These are phyloP conservation scores for Lepidocyrtoides sp. DNA, from an alignment of 2,888 invertebrate genomes.

Conservation along the genomic window DNA sequence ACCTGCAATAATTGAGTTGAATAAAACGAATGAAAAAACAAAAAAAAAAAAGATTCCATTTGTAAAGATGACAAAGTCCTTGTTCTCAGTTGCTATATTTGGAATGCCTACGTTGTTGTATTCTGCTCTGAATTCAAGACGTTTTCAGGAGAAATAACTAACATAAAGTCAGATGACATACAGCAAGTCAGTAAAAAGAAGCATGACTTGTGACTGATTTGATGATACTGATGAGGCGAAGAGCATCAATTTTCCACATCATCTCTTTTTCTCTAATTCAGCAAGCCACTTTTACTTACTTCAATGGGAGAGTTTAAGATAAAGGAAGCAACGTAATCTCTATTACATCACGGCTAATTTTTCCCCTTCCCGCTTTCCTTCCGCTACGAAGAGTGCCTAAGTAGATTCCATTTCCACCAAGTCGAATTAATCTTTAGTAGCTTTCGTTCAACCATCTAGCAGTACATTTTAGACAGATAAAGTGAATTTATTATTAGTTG, in stretches of 20 bases:
- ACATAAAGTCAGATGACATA: no score
- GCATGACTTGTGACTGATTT: conserved; percentile 7
- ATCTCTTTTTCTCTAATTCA: conserved; percentile 11
- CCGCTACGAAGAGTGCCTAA: conserved; percentile 5
- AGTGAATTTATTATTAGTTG: neutral
- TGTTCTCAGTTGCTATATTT: no score
- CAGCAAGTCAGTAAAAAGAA: no score
- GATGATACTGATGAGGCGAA: neutral
- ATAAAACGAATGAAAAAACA: no score
- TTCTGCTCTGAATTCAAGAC: no score
- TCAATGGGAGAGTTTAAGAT: neutral
- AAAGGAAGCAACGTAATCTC: conserved; percentile 32
- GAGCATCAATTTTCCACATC: conserved; percentile 32
- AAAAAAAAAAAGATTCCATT: no score
- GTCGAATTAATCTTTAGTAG: neutral
- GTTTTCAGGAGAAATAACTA: no score
- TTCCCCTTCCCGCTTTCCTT: conserved; percentile 4
- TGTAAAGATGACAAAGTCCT: no score
- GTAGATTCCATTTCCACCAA: conserved; percentile 22
- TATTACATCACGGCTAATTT: conserved; percentile 35
- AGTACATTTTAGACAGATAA: neutral
- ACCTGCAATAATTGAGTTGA: no score
- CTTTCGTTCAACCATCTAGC: neutral
- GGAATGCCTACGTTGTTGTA: no score
- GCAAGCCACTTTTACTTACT: conserved; percentile 24